phyloP scores from a whole-genome alignment of 2,113 vertebrate genomes.

The Pterophyllum scalare region DNA sequence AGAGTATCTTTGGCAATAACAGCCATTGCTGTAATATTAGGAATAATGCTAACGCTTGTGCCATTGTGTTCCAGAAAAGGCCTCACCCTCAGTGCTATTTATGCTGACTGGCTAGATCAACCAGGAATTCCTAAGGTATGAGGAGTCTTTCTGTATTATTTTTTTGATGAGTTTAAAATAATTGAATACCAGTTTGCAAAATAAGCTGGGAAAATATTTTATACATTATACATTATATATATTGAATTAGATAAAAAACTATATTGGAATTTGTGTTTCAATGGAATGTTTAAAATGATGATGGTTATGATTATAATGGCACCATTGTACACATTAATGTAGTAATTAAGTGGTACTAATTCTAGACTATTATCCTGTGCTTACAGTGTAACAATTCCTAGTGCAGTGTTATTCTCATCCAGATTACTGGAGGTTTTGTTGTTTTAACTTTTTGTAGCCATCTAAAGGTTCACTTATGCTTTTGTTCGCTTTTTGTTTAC shows the following conservation, averaged over 20 bases:
- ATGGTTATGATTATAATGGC: neutral
- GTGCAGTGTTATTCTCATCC: neutral
- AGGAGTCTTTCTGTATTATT: slow-evolving; percentile 3
- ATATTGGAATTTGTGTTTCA: neutral
- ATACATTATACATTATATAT: too few species aligned
- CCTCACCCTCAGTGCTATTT: slow-evolving; percentile 88
- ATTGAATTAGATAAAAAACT: neutral
- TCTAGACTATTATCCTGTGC: neutral
- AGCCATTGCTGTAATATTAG: slow-evolving; percentile 60
- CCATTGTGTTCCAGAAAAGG: slow-evolving; percentile 85
- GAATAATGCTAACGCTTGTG: slow-evolving; percentile 62
- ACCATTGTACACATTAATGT: neutral
- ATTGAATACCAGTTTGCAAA: neutral
- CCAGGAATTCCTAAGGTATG: slow-evolving; percentile 92
- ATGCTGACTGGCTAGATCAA: slow-evolving; percentile 91
- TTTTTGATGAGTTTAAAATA: slow-evolving; percentile 1
- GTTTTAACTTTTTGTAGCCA: neutral
- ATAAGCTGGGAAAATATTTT: neutral
- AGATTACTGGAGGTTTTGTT: neutral
- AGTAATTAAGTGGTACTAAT: neutral
- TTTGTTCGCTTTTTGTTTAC: neutral
- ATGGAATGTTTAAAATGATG: neutral
- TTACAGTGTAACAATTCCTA: neutral
- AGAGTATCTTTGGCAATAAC: slow-evolving; percentile 64
- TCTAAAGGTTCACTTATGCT: neutral